Evolutionary conservation across 1,140 invertebrate genomes (phyloP), one percentile per base, ranked within the genome.

Genomic region (Platorchestia sp.): DNA sequence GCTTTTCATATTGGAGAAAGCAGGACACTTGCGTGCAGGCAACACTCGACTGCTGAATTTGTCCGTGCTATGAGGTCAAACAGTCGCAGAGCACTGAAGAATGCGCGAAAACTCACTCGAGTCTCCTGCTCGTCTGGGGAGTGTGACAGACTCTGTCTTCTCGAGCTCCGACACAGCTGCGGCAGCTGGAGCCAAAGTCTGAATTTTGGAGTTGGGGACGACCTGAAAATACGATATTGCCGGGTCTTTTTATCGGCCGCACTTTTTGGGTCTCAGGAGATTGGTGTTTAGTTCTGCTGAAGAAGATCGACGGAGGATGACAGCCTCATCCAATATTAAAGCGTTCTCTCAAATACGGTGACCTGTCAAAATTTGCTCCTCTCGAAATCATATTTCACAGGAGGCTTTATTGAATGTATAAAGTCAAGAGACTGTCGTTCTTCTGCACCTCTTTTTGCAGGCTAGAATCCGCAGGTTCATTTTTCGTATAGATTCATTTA

Each of bases 231-330:
- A 44, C 87, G 87, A 89, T 89, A 89, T 89, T 89, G 87, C 41
- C 43, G 5, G 27, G 22, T 44, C 10, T 89, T 89, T 89, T 89
- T 89, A 42, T 27, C 87, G n/a, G 7, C 27, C n/a, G 41, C n/a
- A 89, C 87, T 89, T 89, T 89, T 89, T 89, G 87, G 14, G 87
- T 89, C 87, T 75, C 87, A 10, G 87, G 87, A 89, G 87, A 89
- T 89, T 89, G 87, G 87, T 89, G 87, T 89, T 89, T 89, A 89
- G 87, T 89, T 89, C 87, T 89, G n/a, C 87, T 89, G 87, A 89
- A 89, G 87, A 89, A 89, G 87, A 89, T 89, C 87, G 87, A 89
- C 87, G n/a, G 87, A 42, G 87, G 87, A 89, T 89, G 87, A 42
- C 87, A 89, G 87, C 87, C 43, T 89, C 87, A 89, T 89, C 41